Conservation (phyloP, 2,113 vertebrate species). For the Callionymus lyra region DNA sequence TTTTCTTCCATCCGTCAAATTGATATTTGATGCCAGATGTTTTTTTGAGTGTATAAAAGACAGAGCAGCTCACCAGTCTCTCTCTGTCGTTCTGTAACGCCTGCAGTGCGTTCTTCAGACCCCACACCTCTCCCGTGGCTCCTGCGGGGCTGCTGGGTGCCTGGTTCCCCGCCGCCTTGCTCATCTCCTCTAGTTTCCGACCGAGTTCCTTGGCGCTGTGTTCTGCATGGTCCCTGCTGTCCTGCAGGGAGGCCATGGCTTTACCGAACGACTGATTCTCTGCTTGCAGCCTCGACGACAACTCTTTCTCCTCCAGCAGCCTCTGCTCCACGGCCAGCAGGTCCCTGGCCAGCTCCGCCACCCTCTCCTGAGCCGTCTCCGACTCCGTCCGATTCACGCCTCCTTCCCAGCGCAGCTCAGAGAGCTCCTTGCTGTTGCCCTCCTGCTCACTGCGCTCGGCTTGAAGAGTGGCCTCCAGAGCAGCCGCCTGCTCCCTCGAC, state of each 20-base stretch:
- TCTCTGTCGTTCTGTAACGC: slow-evolving; percentile 88
- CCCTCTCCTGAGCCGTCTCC: slow-evolving; percentile 88
- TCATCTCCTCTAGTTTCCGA: slow-evolving; percentile 59
- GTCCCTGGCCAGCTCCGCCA: slow-evolving; percentile 87
- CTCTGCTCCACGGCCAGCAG: slow-evolving; percentile 83
- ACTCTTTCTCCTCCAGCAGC: slow-evolving; percentile 73
- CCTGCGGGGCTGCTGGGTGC: slow-evolving; percentile 24
- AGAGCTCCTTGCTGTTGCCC: slow-evolving; percentile 67
- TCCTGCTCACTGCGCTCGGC: slow-evolving; percentile 67
- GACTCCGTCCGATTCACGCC: slow-evolving; percentile 89
- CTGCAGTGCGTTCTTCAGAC: slow-evolving; percentile 83
- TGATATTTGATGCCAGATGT: not conserved
- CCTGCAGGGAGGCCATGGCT: slow-evolving; percentile 87
- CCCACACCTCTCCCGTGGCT: slow-evolving; percentile 71
- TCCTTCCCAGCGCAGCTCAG: slow-evolving; percentile 79
- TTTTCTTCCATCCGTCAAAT: not conserved
- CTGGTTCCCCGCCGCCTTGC: slow-evolving; percentile 44
- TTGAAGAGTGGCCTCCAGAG: slow-evolving; percentile 64
- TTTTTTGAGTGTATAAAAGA: not conserved
- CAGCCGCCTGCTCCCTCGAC: slow-evolving; percentile 51
- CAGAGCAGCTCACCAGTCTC: slow-evolving; percentile 72
- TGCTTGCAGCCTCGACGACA: slow-evolving; percentile 66
- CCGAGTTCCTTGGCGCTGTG: slow-evolving; percentile 58
- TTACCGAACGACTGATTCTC: slow-evolving; percentile 81
- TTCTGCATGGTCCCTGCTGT: slow-evolving; percentile 75